Evolutionary conservation across 2,888 invertebrate genomes (phyloP), one percentile per base, ranked within the genome.

Genomic region (Ophion ventricosus): DNA sequence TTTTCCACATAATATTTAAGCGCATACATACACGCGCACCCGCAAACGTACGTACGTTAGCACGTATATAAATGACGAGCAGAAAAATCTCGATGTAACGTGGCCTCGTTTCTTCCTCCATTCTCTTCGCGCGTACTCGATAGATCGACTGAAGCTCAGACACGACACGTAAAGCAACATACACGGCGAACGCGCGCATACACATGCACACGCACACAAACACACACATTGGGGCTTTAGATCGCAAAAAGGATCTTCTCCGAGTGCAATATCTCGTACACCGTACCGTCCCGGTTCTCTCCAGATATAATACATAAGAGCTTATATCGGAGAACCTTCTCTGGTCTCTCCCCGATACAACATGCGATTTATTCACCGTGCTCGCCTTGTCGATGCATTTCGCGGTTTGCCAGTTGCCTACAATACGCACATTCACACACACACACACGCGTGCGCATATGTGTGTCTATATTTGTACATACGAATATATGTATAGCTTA

Each of bases 301-400:
- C 63, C 61, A n/a, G n/a, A n/a, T n/a, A n/a, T n/a, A 14, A 64
- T n/a, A 23, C 20, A 49, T n/a, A 57, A 69, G 43, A 49, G 49
- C 49, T 49, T 59, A 67, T 67, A 77, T 77, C 76, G 56, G 67
- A 26, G 56, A 35, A 56, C 56, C 63, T 80, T 66, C 43, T 74
- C 56, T 66, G 77, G 57, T 72, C 57, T 57, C 57, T 35, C 72
- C 35, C 74, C 66, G 29, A 56, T 69, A 64, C 64, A 70, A 77
- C 80, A 35, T 72, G 61, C 61, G 76, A 83, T 83, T 83, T 83
- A 80, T 80, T 80, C 80, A 76, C 66, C 83, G 72, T 17, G 49
- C 14, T 49, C 57, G 66, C 76, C 80, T 76, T 80, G 72, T 83
- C 80, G 83, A 83, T 76, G 80, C 83, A 80, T 83, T 83, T 83